Evolutionary conservation across 1,140 invertebrate species (phyloP).

Genomic region (Penaeus indicus): DNA sequence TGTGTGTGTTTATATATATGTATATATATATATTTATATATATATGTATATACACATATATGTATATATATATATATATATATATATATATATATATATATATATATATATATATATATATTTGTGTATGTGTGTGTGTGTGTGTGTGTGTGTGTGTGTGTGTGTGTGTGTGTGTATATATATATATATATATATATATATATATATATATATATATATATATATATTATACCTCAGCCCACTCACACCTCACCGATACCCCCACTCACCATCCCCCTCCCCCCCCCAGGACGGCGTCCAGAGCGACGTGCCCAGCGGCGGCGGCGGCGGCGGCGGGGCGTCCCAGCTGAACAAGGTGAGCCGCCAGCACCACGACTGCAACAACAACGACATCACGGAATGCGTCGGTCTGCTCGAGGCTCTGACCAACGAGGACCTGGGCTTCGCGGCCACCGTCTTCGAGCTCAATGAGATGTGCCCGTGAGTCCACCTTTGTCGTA

Average conservation of each 20-base stretch:
- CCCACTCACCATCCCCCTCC: background rate
- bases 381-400: conserved; percentile 62
- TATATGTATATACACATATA: background rate
- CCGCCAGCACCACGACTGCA: conserved; percentile 54
- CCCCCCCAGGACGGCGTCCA: background rate
- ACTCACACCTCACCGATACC: background rate
- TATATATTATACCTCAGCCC: background rate
- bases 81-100: background rate
- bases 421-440: conserved; percentile 64
- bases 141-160: background rate
- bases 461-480: conserved; percentile 65
- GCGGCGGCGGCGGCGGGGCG: background rate
- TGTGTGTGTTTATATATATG: background rate
- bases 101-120: background rate
- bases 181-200: background rate
- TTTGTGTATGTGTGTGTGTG: too few species aligned
- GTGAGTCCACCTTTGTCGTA: conserved; percentile 41
- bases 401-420: conserved; percentile 60
- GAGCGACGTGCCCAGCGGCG: conserved; percentile 9
- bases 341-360: background rate
- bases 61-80: background rate
- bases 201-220: background rate
- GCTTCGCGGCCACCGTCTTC: conserved; percentile 59
- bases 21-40: background rate
- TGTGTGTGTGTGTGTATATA: background rate